Evolutionary conservation across 2,888 invertebrate species (phyloP).

Genomic region (Eurytoma californica): DNA sequence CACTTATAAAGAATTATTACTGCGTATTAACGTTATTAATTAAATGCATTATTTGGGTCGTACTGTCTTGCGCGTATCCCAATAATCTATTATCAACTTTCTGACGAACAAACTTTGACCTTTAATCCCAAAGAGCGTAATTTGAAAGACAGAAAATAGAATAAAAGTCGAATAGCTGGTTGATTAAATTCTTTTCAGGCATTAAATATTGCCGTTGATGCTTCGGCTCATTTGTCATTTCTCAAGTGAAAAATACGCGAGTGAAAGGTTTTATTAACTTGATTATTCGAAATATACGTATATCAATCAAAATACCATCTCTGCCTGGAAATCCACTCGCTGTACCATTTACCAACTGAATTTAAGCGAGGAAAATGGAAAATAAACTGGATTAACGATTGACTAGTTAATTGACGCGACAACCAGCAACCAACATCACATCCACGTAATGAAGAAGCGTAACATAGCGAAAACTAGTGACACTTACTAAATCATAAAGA

Average conservation of each 20-base stretch:
- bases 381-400: conserved; percentile 41
- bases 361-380: conserved; percentile 27
- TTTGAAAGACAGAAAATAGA: conserved; percentile 28
- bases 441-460: conserved; percentile 63
- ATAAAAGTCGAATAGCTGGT: conserved; percentile 51
- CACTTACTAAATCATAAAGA: conserved; percentile 68
- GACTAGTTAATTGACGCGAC: conserved; percentile 48
- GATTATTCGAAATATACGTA: conserved; percentile 18
- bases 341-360: conserved; percentile 41
- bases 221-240: conserved; percentile 33
- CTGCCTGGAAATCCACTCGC: conserved; percentile 43
- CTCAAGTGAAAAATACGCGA: conserved; percentile 20
- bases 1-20: conserved; percentile 64
- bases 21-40: conserved; percentile 56
- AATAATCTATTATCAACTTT: conserved; percentile 50
- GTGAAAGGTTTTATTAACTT: conserved; percentile 40
- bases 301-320: conserved; percentile 51
- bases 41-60: conserved; percentile 50
- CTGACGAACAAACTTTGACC: conserved; percentile 54
- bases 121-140: conserved; percentile 54
- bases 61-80: conserved; percentile 49
- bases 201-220: conserved; percentile 23
- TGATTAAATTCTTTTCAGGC: conserved; percentile 14
- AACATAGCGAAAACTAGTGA: conserved; percentile 67
- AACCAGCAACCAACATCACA: conserved; percentile 72